Conservation (phyloP, 2,113 vertebrate species). For the Athene noctua region DNA sequence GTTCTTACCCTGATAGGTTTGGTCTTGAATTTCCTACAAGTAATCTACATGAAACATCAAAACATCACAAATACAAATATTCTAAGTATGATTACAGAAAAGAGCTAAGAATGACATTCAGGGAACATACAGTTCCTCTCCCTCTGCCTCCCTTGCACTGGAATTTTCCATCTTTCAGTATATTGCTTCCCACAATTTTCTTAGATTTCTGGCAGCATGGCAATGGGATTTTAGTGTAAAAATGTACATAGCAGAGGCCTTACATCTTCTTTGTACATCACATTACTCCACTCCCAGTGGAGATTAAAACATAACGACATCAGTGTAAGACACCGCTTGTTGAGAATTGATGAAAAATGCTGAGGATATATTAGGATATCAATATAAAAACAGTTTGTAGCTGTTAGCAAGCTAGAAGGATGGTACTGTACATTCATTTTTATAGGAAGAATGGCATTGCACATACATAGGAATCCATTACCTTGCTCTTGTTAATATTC, state of each 20-base stretch:
- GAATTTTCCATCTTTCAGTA: not conserved
- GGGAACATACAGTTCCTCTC: not conserved
- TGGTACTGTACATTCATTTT: not conserved
- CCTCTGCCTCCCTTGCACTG: rapidly evolving
- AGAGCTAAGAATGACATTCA: not conserved
- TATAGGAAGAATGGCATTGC: not conserved
- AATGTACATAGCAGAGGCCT: not conserved
- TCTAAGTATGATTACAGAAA: not conserved
- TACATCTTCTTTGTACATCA: not conserved
- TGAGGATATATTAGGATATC: not conserved
- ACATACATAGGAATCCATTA: not conserved
- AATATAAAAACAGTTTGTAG: not conserved
- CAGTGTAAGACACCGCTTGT: not conserved
- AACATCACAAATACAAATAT: not conserved
- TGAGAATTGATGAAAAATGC: not conserved
- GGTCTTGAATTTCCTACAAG: not conserved
- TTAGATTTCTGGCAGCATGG: not conserved
- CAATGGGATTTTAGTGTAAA: not conserved
- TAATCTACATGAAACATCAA: not conserved
- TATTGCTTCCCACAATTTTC: not conserved
- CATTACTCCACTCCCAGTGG: not conserved
- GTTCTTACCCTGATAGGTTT: not conserved
- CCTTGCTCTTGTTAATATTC: not conserved
- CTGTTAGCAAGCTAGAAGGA: not conserved
- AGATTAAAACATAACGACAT: not conserved